These are phyloP conservation scores for Rhea americana DNA, from an alignment of 2,113 vertebrate genomes.

Conservation along the genomic window DNA sequence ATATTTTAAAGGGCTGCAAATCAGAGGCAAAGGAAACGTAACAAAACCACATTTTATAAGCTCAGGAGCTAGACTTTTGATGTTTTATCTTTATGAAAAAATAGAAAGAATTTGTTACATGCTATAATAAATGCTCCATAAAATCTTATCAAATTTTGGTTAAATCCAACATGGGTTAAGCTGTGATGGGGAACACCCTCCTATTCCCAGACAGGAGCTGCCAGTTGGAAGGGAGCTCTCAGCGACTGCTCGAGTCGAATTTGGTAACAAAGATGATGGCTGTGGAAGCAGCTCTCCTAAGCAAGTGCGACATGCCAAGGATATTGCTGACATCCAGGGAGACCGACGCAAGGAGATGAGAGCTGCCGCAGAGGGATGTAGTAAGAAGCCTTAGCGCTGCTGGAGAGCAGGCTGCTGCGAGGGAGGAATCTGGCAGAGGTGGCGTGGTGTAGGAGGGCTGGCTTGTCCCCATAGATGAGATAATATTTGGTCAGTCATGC, in stretches of 20 bases:
- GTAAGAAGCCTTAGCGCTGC: background rate
- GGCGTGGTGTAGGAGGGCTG: background rate
- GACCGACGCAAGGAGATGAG: background rate
- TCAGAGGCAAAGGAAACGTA: background rate
- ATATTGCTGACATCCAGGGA: background rate
- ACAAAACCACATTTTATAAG: background rate
- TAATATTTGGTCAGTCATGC: background rate
- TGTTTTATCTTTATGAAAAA: background rate
- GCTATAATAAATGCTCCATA: background rate
- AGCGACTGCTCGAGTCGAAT: rapidly evolving
- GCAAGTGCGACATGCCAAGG: background rate
- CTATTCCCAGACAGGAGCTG: background rate
- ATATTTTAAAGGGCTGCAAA: background rate
- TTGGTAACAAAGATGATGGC: background rate
- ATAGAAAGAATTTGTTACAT: background rate
- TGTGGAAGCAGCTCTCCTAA: background rate
- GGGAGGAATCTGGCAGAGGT: background rate
- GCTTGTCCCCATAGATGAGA: background rate
- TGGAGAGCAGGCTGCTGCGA: background rate
- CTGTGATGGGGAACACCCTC: background rate
- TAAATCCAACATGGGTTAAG: background rate
- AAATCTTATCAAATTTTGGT: background rate
- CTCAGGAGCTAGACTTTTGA: background rate
- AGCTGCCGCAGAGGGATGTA: background rate
- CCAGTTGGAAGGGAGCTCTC: background rate